Base-by-base conservation (phyloP, 2,888 invertebrate species). In the Ectemnius continuus region DNA sequence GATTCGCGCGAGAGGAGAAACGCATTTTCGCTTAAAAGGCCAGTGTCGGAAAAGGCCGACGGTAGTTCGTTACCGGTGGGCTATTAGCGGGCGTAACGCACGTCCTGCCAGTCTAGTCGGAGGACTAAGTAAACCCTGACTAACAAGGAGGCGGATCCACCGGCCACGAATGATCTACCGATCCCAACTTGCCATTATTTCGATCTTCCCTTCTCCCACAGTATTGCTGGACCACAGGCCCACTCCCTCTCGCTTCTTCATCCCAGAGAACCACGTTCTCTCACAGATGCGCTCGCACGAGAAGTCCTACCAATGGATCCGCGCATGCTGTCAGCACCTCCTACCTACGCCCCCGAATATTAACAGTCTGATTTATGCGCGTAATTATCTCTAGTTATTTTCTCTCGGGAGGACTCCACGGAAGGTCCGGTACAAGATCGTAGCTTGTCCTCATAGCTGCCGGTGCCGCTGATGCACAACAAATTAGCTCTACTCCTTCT, bases 301-400 rank as follows among this genome's bases (percentile, higher is more conserved):
- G 8, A 36, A 36, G 75, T 74, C 79, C 80, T 83, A 77, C 79
- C 81, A 80, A 76, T 75, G 67, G 66, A 73, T 73, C 64, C 65
- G 75, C 57, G 67, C 76, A 77, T 76, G 59, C 75, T 83, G 78
- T 78, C 84, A 81, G 86, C 80, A 79, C 85, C 86, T 87, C 85
- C 84, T 86, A 84, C 86, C 78, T 85, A 88, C 90, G 90, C 90
- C 91, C 90, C 88, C 90, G 87, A 89, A 89, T 90, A 90, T 91
- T 89, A 90, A 89, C 87, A 83, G 84, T 82, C 83, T 91, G 91
- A 91, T 91, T 91, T 91, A 91, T 91, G 90, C 90, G 73, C 85
- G 90, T 89, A 90, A 91, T 91, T 91, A 91, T 91, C 87, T 88
- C 85, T 85, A 86, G 89, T 87, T 90, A 88, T 89, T 89, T 89